These are phyloP conservation scores for Paralichthys olivaceus DNA, from an alignment of 2,113 vertebrate species.

Conservation along the genomic window DNA sequence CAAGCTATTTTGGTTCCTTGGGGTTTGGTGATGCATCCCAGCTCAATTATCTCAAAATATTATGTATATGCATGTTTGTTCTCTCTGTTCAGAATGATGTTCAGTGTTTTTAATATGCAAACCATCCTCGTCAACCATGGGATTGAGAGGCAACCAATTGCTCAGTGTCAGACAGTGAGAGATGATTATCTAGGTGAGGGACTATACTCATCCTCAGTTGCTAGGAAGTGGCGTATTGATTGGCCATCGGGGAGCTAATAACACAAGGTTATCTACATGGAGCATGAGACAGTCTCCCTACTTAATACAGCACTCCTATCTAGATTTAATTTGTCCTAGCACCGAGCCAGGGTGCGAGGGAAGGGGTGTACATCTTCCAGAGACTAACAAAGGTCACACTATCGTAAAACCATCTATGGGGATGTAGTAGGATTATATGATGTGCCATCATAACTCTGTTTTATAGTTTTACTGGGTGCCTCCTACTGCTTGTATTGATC, in stretches of 20 bases:
- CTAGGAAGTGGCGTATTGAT: slow-evolving; percentile 86
- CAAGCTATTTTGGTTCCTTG: slow-evolving; percentile 57
- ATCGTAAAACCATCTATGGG: slow-evolving; percentile 53
- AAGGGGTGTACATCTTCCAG: slow-evolving; percentile 40
- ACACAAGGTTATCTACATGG: slow-evolving; percentile 87
- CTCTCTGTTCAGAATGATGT: slow-evolving; percentile 61
- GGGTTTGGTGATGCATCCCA: slow-evolving; percentile 65
- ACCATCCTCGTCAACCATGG: slow-evolving; percentile 78
- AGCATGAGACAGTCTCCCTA: slow-evolving; percentile 79
- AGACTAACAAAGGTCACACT: slow-evolving; percentile 71
- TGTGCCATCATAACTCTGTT: slow-evolving; percentile 27
- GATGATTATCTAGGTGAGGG: slow-evolving; percentile 85
- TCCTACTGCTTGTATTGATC: slow-evolving; percentile 32
- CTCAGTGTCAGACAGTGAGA: slow-evolving; percentile 76
- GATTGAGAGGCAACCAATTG: slow-evolving; percentile 86
- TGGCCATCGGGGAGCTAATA: slow-evolving; percentile 86
- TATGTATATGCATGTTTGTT: slow-evolving; percentile 73
- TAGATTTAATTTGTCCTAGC: slow-evolving; percentile 80
- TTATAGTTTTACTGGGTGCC: slow-evolving; percentile 25
- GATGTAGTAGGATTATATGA: slow-evolving; percentile 3
- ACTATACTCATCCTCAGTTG: slow-evolving; percentile 80
- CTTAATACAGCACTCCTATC: slow-evolving; percentile 78
- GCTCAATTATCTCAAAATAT: slow-evolving; percentile 77
- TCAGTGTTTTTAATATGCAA: slow-evolving; percentile 81
- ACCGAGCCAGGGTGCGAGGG: slow-evolving; percentile 37